Percentiles rank a stretch among this genome's conserved stretches.
These are phyloP conservation scores for Panopea generosa DNA, from an alignment of 2,888 invertebrate genomes.

Conservation along the genomic window DNA sequence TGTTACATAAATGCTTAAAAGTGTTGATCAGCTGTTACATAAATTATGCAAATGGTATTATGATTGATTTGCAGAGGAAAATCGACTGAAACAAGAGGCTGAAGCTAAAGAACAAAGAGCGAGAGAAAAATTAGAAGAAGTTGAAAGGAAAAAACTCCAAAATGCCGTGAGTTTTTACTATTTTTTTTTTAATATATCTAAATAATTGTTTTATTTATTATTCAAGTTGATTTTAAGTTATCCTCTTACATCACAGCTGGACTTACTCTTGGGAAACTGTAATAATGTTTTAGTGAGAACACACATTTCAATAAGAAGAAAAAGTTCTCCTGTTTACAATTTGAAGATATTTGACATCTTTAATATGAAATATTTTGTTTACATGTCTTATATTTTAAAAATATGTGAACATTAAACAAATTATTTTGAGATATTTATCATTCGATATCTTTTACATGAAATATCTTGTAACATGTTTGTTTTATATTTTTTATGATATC, in stretches of 20 bases:
- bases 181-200: background rate
- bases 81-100: slow-evolving; percentile 63
- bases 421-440: too few species aligned
- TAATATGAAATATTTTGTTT: too few species aligned
- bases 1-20: too few species aligned
- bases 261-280: background rate
- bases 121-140: slow-evolving; percentile 70
- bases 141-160: slow-evolving; percentile 73
- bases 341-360: too few species aligned
- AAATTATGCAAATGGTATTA: too few species aligned
- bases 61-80: slow-evolving; percentile 78
- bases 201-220: background rate
- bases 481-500: too few species aligned
- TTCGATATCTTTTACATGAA: too few species aligned
- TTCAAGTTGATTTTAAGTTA: background rate
- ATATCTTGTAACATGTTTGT: too few species aligned
- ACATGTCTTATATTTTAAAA: too few species aligned
- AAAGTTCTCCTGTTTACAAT: too few species aligned
- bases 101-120: slow-evolving; percentile 73
- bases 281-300: background rate
- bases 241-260: background rate
- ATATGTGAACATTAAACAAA: too few species aligned
- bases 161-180: slow-evolving; percentile 69
- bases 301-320: background rate
- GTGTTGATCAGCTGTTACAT: too few species aligned